Base-by-base conservation (phyloP, 1,140 invertebrate genomes). In the Hypothenemus hampei region DNA sequence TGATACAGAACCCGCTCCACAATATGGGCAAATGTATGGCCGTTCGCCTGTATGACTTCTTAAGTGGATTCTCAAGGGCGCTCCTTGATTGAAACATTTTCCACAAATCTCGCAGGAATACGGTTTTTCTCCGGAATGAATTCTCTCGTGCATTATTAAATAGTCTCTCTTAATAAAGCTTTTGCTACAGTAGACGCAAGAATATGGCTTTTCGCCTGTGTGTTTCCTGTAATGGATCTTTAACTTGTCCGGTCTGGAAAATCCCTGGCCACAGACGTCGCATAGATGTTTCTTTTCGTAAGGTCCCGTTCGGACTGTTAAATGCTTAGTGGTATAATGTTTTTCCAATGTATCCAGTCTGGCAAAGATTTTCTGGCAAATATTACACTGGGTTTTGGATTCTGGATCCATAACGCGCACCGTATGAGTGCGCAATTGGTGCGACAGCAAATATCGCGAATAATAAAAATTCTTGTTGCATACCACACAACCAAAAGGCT, bases 391-490 rank as follows among this genome's bases (percentile, higher is more conserved):
- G 3, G 65, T 68, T 19, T 57, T 60, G 7, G 60, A 58, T 7
- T 63, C 52, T 3, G 56, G 52, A 29, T 64, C 66, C 3, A 63
- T 44, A 5, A 66, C 65, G 5, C 58, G 31, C 1, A 64, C 75
- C 3, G 68, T 70, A 52, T 69, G 81, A 64, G 72, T 74, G 70
- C 39, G 62, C 59, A 18, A 73, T 65, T 40, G 72, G 54, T 22
- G 72, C 7, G 37, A 72, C 64, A 47, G 58, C 62, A 43, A 65
- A 64, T 58, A 68, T 67, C 72, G 80, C 65, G 69, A 81, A 55
- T 73, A 82, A 3, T 75, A 77, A 62, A 84, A 85, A 1, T 74
- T 70, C 40, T 79, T 78, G 2, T 75, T 75, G 62, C 84, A 86
- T 1, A 81, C 72, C 31, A 78, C 77, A 61, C 85, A 87, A 20